Percentiles rank a stretch among this genome's conserved stretches.
phyloP scores from a whole-genome alignment of 2,797 vertebrate genomes.

The Coendou prehensilis region DNA sequence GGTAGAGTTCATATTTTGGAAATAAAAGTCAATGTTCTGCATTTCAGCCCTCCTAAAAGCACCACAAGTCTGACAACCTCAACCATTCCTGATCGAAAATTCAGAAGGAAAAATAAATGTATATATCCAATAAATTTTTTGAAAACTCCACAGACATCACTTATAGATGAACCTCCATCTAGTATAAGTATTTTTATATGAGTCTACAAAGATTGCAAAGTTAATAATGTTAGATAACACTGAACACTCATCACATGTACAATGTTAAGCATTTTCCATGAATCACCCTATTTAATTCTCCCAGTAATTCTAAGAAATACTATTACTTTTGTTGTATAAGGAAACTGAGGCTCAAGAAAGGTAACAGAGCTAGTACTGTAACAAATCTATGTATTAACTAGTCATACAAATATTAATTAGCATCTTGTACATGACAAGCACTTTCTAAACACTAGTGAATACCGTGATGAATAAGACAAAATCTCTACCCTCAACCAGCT shows the following conservation, averaged over 20 bases:
- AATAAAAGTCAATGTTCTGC: conserved; percentile 32
- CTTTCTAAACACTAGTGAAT: conserved; percentile 64
- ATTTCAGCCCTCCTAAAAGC: background rate
- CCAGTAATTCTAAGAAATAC: conserved; percentile 39
- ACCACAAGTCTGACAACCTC: conserved; percentile 38
- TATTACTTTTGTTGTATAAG: conserved; percentile 64
- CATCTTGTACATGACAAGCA: conserved; percentile 46
- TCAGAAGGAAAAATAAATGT: conserved; percentile 40
- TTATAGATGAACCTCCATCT: conserved; percentile 1
- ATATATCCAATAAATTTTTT: background rate
- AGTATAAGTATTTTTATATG: conserved; percentile 32
- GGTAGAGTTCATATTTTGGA: background rate
- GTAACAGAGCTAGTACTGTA: background rate
- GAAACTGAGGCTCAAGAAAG: conserved; percentile 35
- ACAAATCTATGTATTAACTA: conserved; percentile 53
- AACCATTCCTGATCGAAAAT: conserved; percentile 25
- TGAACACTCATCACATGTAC: conserved; percentile 3
- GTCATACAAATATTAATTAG: conserved; percentile 73
- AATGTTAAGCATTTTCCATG: conserved; percentile 24
- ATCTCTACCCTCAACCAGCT: background rate
- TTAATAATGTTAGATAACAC: conserved; percentile 52
- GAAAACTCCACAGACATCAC: conserved; percentile 6
- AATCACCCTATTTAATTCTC: conserved; percentile 64
- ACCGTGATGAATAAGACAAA: conserved; percentile 60
- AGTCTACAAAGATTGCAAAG: conserved; percentile 9